Percentiles rank a stretch among this genome's conserved stretches.
These are phyloP conservation scores for Orchesella cincta DNA, from an alignment of 1,140 invertebrate genomes.

Conservation along the genomic window DNA sequence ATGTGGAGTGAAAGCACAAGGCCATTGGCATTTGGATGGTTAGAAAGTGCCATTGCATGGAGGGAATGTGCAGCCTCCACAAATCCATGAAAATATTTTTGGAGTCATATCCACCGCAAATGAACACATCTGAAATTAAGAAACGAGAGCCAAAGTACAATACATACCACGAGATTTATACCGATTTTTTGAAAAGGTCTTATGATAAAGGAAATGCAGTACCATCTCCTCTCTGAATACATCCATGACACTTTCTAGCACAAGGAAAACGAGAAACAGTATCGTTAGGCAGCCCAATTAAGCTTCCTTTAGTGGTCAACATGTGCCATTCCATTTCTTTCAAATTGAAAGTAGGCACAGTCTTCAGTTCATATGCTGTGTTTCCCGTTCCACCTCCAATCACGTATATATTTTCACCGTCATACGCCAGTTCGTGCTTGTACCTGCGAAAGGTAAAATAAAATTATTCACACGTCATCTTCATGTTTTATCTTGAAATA, in stretches of 20 bases:
- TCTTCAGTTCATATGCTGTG: constrained; percentile 67
- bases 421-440: constrained; percentile 77
- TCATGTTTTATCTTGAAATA: not conserved
- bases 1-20: constrained; percentile 81
- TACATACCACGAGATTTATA: not conserved
- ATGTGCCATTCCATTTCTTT: constrained; percentile 67
- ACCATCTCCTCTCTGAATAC: constrained; percentile 63
- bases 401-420: constrained; percentile 72
- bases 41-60: constrained; percentile 67
- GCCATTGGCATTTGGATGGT: constrained; percentile 67
- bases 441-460: constrained; percentile 51
- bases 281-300: constrained; percentile 57
- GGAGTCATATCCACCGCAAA: constrained; percentile 75
- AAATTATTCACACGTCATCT: not conserved
- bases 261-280: constrained; percentile 58
- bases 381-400: constrained; percentile 68
- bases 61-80: constrained; percentile 74
- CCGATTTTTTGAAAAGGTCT: not conserved
- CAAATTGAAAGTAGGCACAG: constrained; percentile 75
- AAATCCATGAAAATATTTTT: constrained; percentile 69
- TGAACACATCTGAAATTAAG: constrained; percentile 62
- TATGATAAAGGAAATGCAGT: constrained; percentile 30
- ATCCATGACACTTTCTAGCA: constrained; percentile 76
- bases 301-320: constrained; percentile 61
- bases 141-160: not conserved